A percentile compares a stretch with the other conserved stretches of the same genome.
Evolutionary conservation across 2,797 vertebrate species (phyloP).

Genomic region (Oryzias dopingdopingensis): DNA sequence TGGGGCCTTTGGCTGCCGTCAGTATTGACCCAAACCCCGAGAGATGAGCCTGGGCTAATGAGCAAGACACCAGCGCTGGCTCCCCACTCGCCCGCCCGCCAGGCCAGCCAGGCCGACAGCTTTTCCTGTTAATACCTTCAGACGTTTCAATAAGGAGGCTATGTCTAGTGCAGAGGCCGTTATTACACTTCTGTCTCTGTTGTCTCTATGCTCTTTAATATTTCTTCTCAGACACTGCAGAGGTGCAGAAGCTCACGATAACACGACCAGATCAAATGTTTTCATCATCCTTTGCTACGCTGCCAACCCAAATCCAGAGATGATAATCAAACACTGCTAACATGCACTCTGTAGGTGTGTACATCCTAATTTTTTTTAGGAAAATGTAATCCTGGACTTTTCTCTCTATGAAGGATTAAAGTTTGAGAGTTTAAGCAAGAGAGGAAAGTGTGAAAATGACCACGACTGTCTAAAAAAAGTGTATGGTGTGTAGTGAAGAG

Average conservation of each 20-base stretch:
- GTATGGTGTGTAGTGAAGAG: no score
- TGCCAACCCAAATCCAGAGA: slow-evolving; percentile 17
- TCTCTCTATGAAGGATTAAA: no score
- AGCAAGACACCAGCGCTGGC: slow-evolving; percentile 71
- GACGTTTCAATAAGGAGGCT: slow-evolving; percentile 78
- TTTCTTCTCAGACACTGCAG: slow-evolving; percentile 61
- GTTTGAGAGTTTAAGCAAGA: no score
- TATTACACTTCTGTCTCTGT: slow-evolving; percentile 75
- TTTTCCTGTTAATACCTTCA: slow-evolving; percentile 79
- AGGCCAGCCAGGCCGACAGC: slow-evolving; percentile 68
- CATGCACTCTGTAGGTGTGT: not conserved
- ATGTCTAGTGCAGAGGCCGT: slow-evolving; percentile 64
- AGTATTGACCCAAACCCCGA: slow-evolving; percentile 82
- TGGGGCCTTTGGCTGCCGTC: slow-evolving; percentile 83
- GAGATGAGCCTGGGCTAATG: slow-evolving; percentile 76
- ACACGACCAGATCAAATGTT: slow-evolving; percentile 51
- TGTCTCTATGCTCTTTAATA: slow-evolving; percentile 77
- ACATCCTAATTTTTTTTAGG: no score
- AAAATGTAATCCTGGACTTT: no score
- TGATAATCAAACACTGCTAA: slow-evolving; percentile 6
- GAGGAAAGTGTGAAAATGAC: no score
- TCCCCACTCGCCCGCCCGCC: slow-evolving; percentile 41
- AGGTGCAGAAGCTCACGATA: slow-evolving; percentile 41
- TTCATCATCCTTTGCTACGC: slow-evolving; percentile 35
- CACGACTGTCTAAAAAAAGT: no score